These are phyloP conservation scores for Aleiodes alternator DNA, from an alignment of 2,888 invertebrate species.

Conservation along the genomic window DNA sequence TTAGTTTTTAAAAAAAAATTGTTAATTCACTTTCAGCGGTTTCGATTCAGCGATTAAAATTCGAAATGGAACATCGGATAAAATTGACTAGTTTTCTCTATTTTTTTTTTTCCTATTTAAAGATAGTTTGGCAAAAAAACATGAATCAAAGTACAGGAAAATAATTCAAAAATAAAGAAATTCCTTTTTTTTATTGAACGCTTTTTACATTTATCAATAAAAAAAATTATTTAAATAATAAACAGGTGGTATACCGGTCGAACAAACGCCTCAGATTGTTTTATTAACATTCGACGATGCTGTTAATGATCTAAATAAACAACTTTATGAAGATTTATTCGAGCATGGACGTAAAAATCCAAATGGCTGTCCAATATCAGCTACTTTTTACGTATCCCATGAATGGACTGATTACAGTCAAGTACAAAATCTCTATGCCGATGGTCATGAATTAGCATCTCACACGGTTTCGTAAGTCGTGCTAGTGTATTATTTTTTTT, in stretches of 20 bases:
- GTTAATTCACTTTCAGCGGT: not conserved
- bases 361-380: conserved; percentile 93
- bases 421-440: conserved; percentile 95
- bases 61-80: not conserved
- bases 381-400: conserved; percentile 98
- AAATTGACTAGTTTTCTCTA: too few species aligned
- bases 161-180: not conserved
- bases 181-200: not conserved
- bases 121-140: not conserved
- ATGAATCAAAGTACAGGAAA: not conserved
- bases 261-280: conserved; percentile 93
- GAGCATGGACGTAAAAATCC: conserved; percentile 93
- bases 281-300: conserved; percentile 96
- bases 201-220: not conserved
- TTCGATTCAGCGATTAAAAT: conserved; percentile 1
- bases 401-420: conserved; percentile 99
- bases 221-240: conserved; percentile 28
- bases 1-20: not conserved
- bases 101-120: not conserved
- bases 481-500: conserved; percentile 32
- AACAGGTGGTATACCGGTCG: conserved; percentile 86
- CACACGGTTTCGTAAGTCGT: conserved; percentile 96
- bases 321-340: conserved; percentile 91
- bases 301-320: conserved; percentile 96
- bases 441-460: conserved; percentile 97